Evolutionary conservation across 2,888 invertebrate genomes (phyloP).

Genomic region (Diadegma fenestrale): DNA sequence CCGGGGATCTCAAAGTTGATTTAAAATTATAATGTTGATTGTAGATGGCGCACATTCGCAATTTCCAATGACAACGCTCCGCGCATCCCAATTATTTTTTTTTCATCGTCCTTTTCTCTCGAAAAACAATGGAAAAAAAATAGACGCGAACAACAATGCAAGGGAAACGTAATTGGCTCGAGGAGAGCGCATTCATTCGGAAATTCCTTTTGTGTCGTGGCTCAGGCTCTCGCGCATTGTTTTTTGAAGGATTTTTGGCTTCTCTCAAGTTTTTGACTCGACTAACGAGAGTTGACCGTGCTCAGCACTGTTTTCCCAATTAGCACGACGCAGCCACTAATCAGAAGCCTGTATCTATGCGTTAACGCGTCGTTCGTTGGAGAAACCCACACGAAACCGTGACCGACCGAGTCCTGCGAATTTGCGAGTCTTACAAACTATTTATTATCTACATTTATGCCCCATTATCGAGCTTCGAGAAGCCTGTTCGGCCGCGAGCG

Average conservation of each 20-base stretch:
- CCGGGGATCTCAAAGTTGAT: background rate
- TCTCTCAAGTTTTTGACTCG: background rate
- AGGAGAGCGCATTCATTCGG: background rate
- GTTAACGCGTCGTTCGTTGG: background rate
- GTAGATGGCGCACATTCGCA: background rate
- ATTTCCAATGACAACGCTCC: too few relatives aligned
- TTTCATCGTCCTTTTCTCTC: background rate
- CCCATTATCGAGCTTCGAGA: background rate
- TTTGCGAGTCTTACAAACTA: background rate
- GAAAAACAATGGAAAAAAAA: background rate
- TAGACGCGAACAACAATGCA: background rate
- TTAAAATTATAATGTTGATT: background rate
- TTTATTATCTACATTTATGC: background rate
- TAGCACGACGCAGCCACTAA: background rate
- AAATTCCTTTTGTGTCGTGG: background rate
- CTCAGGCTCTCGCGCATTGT: background rate
- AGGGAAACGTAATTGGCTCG: background rate
- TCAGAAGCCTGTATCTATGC: background rate
- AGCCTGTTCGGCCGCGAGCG: background rate
- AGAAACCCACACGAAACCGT: background rate
- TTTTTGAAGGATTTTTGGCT: background rate
- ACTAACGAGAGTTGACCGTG: background rate
- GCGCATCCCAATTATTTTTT: background rate
- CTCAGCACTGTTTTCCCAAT: background rate
- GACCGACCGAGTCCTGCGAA: background rate